A percentile compares a stretch with the other conserved stretches of the same genome.
phyloP scores from a whole-genome alignment of 2,797 vertebrate species.

The Mastacembelus armatus region DNA sequence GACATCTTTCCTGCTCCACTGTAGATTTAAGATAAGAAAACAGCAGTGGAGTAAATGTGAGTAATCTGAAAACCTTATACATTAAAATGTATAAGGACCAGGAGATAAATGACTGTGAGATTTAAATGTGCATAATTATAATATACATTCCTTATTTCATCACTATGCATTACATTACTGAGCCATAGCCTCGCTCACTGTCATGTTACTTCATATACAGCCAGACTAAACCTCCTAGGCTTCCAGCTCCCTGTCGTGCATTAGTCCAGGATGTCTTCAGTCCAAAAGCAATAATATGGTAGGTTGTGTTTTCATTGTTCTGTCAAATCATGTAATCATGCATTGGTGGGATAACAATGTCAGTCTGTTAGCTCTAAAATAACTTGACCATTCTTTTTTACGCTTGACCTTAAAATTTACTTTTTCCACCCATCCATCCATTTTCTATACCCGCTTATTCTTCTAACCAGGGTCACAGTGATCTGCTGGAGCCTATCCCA shows the following conservation, averaged over 20 bases:
- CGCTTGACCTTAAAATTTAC: no score
- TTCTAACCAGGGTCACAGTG: no score
- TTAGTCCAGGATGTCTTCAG: constrained; percentile 23
- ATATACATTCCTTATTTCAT: not conserved
- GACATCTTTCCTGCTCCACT: not conserved
- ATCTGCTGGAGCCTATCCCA: no score
- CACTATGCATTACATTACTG: not conserved
- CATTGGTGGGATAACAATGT: no score
- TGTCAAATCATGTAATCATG: no score
- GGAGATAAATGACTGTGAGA: not conserved
- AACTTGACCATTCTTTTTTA: no score
- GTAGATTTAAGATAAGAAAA: not conserved
- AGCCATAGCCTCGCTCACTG: not conserved
- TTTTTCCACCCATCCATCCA: no score
- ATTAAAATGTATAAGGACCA: not conserved
- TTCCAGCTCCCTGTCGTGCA: no score
- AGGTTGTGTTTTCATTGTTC: no score
- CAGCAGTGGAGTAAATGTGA: not conserved
- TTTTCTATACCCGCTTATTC: no score
- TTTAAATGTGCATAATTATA: not conserved
- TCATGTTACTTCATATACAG: not conserved
- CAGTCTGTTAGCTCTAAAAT: no score
- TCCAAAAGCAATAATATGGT: not conserved
- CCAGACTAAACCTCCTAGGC: constrained; percentile 11
- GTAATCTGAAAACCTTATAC: not conserved